Base-by-base conservation (phyloP, 2,113 vertebrate genomes). In the Casuarius casuarius region DNA sequence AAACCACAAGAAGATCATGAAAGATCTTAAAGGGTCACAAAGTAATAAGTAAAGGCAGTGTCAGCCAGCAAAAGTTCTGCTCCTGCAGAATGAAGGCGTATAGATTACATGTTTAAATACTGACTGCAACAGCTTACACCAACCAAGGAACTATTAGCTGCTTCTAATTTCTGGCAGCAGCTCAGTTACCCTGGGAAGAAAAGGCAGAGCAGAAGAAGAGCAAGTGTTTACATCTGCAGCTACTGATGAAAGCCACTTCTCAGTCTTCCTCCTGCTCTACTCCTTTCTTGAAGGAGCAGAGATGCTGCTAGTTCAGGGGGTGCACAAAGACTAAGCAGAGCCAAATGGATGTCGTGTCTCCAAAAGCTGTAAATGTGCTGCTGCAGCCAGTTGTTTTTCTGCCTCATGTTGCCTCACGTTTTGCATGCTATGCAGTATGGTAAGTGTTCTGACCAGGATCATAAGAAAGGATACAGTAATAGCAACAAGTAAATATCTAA, bases 1-100 rank as follows among this genome's bases (percentile, higher is more conserved):
- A 93, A 96, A 76, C 73, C 49, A 71, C 56, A 94, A 95, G 54
- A 84, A 89, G 67, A 75, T 88, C 65, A n/a, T 21, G 48, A 95
- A 22, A 87, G 23, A 61, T 84, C 83, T 92, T 78, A 77, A 59
- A 56, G 68, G 56, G 93, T 95, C 62, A 61, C 38, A 61, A 61
- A 94, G 71, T 48, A 90, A 72, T 56, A 75, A 67, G 84, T 17
- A 33, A 54, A 86, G 42, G 28, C 54, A 38, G 21, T 18, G 71
- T 49, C 49, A 90, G 72, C 28, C 78, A 90, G 54, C 58, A 83
- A 81, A 12, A 77, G 20, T 7, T 14, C 33, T 46, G 44, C 4
- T 83, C 35, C 59, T 92, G 54, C 33, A 92, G 61, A 59, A 86
- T 28, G 80, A 88, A 93, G 49, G n/a, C 90, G 63, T 13, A 66